Evolutionary conservation across 2,888 invertebrate species (phyloP).

Genomic region (Drosophila tanythrix): DNA sequence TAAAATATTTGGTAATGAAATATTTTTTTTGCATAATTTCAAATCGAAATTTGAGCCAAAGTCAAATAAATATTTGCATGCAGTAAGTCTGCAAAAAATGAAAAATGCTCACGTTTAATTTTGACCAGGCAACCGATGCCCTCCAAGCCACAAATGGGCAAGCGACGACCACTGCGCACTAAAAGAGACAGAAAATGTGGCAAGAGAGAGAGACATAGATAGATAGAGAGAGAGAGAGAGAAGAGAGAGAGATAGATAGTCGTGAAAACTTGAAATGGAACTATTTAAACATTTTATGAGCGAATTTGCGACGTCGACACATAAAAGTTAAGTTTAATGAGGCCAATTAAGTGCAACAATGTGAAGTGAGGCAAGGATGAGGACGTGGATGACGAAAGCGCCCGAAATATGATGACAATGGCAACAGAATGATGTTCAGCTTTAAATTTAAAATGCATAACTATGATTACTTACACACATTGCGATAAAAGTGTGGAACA

Average conservation of each 20-base stretch:
- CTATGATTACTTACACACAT: conserved; percentile 86
- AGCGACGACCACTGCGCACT: conserved; percentile 82
- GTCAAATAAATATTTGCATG: conserved; percentile 73
- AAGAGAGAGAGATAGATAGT: conserved; percentile 21
- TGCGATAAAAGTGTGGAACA: conserved; percentile 90
- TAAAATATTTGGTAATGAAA: conserved; percentile 52
- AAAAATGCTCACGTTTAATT: conserved; percentile 86
- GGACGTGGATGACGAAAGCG: conserved; percentile 8
- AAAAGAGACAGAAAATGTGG: conserved; percentile 10
- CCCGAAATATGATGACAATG: conserved; percentile 11
- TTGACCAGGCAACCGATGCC: conserved; percentile 88
- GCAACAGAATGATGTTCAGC: not conserved
- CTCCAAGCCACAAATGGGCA: conserved; percentile 87
- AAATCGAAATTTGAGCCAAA: conserved; percentile 55
- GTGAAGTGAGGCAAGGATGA: conserved; percentile 34
- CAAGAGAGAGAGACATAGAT: not conserved
- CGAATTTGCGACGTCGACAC: conserved; percentile 45
- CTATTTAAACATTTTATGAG: conserved; percentile 68
- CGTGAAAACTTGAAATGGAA: conserved; percentile 59
- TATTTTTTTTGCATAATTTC: conserved; percentile 36
- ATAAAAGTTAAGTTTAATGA: conserved; percentile 72
- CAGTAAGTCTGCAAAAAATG: not conserved
- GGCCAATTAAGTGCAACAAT: conserved; percentile 76
- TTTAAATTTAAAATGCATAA: not conserved
- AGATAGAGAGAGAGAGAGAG: not conserved